Evolutionary conservation across 2,113 vertebrate species (phyloP).

Genomic region (Promerops cafer): DNA sequence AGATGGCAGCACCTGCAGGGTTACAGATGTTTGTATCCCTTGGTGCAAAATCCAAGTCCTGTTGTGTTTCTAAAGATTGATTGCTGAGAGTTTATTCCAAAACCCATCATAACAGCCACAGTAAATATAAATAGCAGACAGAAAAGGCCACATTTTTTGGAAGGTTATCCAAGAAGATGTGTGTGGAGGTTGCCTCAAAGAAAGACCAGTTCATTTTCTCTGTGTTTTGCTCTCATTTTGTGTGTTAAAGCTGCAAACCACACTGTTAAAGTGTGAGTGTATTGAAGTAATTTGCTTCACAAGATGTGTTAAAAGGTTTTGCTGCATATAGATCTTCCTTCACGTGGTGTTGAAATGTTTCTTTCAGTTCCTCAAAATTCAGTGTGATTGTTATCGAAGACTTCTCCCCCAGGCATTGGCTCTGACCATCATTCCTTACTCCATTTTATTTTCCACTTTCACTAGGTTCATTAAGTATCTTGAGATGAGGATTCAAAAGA

Average conservation of each 20-base stretch:
- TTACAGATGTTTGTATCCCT: neutral
- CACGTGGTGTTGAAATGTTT: neutral
- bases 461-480: constrained; percentile 30
- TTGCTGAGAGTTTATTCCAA: neutral
- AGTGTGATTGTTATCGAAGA: neutral
- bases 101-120: neutral
- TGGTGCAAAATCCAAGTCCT: neutral
- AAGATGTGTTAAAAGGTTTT: neutral
- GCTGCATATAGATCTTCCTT: neutral
- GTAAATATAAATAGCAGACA: neutral
- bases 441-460: constrained; percentile 41
- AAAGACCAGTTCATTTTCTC: neutral
- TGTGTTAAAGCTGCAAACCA: neutral
- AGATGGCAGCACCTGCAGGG: neutral
- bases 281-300: neutral
- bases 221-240: neutral
- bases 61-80: neutral
- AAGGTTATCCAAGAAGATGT: neutral
- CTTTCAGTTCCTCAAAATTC: neutral
- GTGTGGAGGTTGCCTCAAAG: neutral
- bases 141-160: neutral
- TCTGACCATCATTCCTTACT: neutral
- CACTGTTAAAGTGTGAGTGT: neutral
- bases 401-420: neutral
- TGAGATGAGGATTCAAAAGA: constrained; percentile 45